Base-by-base conservation (phyloP, 64 coral and sea anemone species). In the Dendronephthya gigantea region DNA sequence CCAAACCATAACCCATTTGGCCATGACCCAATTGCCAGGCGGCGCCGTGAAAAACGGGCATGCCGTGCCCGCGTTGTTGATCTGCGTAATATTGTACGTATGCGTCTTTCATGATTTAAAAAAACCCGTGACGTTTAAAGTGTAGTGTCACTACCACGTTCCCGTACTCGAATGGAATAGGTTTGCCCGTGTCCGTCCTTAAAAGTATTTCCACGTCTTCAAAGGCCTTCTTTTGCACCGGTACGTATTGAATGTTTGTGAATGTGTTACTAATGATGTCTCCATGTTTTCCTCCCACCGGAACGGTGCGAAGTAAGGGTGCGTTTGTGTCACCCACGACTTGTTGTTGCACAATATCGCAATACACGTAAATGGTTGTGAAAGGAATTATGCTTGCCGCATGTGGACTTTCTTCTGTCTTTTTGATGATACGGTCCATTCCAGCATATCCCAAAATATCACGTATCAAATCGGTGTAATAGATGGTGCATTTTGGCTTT, bases 251-350 rank as follows among this genome's bases (percentile, higher is more conserved):
- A 6, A 45, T 45, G 41, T 45, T 45, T 6, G 41, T 45, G 28
- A 88, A 88, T 27, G 86, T 79, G 31, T 40, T 81, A 37, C 27
- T 70, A 49, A 88, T 76, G 19, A 50, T 33, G 39, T 88, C 65
- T 49, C 65, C 86, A 39, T 28, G 45, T 47, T 88, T 88, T 16
- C 83, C 49, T 85, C 55, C 83, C n/a, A 85, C 83, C 35, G 85
- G 58, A 32, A 87, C 29, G 14, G 33, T 68, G 72, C 55, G 72
- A 35, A 87, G 65, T 2, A 87, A 30, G 9, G 14, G 27, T 43
- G 85, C 85, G 27, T 33, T 88, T 49, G 40, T 88, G 81, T 88
- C 86, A 45, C 86, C 86, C 13, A 88, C 68, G 30, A 88, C 50
- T 76, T 88, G 86, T 70, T 28, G 66, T 11, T 68, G 27, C 40